Evolutionary conservation across 2,113 vertebrate genomes (phyloP).

Genomic region (Oncorhynchus masou): DNA sequence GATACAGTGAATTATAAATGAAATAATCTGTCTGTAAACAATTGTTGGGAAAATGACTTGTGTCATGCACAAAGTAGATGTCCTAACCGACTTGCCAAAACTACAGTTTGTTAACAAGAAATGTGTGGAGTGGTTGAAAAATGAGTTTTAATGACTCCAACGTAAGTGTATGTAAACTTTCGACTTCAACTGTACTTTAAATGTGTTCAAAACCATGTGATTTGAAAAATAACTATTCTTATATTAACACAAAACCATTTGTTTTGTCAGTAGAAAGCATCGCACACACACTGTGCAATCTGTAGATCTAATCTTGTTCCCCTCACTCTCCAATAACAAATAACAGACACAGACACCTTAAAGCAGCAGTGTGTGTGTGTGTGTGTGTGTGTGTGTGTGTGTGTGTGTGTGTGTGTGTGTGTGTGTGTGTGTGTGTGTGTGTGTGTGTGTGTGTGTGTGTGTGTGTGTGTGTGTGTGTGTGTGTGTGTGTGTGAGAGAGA

Average conservation of each 20-base stretch:
- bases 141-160: no score
- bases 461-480: constrained; percentile 22
- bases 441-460: constrained; percentile 5
- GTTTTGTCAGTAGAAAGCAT: not conserved
- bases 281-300: not conserved
- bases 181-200: no score
- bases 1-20: no score
- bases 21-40: no score
- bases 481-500: constrained; percentile 35
- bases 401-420: not conserved
- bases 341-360: no score
- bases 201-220: not conserved
- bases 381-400: constrained; percentile 20
- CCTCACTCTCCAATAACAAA: no score
- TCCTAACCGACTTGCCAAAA: no score
- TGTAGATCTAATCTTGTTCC: not conserved
- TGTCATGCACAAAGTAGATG: no score
- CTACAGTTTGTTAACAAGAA: no score
- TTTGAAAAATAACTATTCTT: not conserved
- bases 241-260: not conserved
- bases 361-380: not conserved
- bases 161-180: no score
- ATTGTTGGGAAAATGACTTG: no score
- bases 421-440: constrained; percentile 43
- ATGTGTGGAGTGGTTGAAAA: no score